These are phyloP conservation scores for Clostera curtula DNA, from an alignment of 2,888 invertebrate genomes.

Conservation along the genomic window DNA sequence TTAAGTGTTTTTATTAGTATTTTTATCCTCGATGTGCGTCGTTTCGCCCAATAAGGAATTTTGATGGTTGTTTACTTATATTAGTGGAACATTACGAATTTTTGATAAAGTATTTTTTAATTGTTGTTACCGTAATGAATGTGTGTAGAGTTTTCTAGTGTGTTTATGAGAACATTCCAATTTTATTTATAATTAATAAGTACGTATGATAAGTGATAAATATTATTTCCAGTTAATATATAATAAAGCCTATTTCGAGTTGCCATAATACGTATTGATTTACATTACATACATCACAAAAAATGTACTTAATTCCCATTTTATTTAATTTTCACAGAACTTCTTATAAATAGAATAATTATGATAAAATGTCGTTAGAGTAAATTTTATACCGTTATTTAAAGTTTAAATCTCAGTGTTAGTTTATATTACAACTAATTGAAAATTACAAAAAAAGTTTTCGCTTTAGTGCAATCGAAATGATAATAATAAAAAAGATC, in stretches of 20 bases:
- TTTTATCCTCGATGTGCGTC: conserved; percentile 25
- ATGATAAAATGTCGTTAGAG: conserved; percentile 21
- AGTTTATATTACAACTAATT: conserved; percentile 26
- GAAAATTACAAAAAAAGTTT: conserved; percentile 24
- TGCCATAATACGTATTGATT: conserved; percentile 71
- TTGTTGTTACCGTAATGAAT: conserved; percentile 60
- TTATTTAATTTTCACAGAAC: conserved; percentile 23
- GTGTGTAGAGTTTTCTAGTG: conserved; percentile 39
- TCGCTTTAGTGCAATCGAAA: conserved; percentile 50
- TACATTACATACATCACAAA: conserved; percentile 38
- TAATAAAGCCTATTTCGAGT: conserved; percentile 43
- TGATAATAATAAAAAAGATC: conserved; percentile 47
- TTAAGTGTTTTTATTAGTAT: conserved; percentile 56
- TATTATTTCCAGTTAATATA: conserved; percentile 24
- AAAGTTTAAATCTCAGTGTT: conserved; percentile 47
- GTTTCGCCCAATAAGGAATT: conserved; percentile 28
- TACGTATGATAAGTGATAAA: conserved; percentile 32
- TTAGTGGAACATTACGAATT: conserved; percentile 34
- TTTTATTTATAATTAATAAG: conserved; percentile 41
- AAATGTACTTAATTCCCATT: conserved; percentile 60
- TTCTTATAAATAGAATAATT: conserved; percentile 24
- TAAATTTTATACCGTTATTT: conserved; percentile 25
- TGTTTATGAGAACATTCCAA: conserved; percentile 52
- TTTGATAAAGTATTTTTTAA: conserved; percentile 50
- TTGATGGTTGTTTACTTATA: conserved; percentile 40